A percentile compares a stretch with the other conserved stretches of the same genome.
These are phyloP conservation scores for Poeciliopsis retropinna DNA, from an alignment of 2,113 vertebrate species.

Conservation along the genomic window DNA sequence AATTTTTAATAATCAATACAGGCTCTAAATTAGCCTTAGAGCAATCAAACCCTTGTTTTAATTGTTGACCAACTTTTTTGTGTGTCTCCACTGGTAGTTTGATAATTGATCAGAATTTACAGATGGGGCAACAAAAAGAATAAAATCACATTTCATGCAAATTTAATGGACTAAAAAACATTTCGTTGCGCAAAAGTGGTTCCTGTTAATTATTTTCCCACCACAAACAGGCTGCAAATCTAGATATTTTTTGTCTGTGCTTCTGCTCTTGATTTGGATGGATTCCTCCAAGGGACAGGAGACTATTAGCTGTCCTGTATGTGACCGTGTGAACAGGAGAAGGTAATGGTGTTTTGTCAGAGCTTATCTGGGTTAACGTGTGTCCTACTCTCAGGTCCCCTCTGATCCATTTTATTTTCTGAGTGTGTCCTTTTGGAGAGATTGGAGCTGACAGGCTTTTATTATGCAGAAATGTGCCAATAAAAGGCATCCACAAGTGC, in stretches of 20 bases:
- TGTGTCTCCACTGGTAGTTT: too few species aligned
- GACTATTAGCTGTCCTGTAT: conserved; percentile 69
- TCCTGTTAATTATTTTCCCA: too few species aligned
- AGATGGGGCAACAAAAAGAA: too few species aligned
- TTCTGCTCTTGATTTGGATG: conserved; percentile 62
- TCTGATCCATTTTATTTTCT: conserved; percentile 83
- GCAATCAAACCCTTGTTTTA: too few species aligned
- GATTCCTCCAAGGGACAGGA: conserved; percentile 67
- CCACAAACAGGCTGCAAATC: background rate
- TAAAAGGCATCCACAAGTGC: conserved; percentile 79
- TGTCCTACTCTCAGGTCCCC: conserved; percentile 73
- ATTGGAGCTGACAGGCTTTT: conserved; percentile 88
- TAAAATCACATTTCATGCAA: too few species aligned
- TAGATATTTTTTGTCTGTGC: conserved; percentile 4
- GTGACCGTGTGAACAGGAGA: conserved; percentile 60
- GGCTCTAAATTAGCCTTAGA: too few species aligned
- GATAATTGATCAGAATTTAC: too few species aligned
- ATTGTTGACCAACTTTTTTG: too few species aligned
- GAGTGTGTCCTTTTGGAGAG: conserved; percentile 79
- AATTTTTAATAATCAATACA: too few species aligned
- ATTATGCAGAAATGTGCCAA: conserved; percentile 88
- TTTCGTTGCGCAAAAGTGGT: too few species aligned
- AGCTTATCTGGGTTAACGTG: conserved; percentile 82
- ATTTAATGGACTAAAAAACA: too few species aligned
- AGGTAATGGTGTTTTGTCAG: conserved; percentile 84